phyloP scores from a whole-genome alignment of 2,888 invertebrate species.

The Dorcus hopei region DNA sequence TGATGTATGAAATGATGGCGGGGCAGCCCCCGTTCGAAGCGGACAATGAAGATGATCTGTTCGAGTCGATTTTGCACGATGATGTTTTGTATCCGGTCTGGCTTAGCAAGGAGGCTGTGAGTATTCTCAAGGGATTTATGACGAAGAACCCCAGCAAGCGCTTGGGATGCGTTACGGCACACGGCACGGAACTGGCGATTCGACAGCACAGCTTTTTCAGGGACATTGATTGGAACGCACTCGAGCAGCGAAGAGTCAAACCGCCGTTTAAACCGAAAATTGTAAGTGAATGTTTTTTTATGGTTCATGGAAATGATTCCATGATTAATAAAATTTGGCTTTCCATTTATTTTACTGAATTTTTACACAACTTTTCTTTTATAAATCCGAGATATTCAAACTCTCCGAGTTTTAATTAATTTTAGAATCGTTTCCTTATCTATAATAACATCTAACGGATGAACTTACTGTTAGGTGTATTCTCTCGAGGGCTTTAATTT shows the following conservation, averaged over 20 bases:
- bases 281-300: slow-evolving; percentile 59
- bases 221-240: slow-evolving; percentile 94
- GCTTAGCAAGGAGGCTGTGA: slow-evolving; percentile 87
- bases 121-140: slow-evolving; percentile 93
- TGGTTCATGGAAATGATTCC: not conserved
- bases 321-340: not conserved
- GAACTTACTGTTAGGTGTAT: no score
- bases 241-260: slow-evolving; percentile 85
- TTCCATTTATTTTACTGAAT: not conserved
- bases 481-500: no score
- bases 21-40: slow-evolving; percentile 99
- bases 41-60: slow-evolving; percentile 98
- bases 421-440: no score
- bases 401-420: no score
- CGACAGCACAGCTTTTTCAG: slow-evolving; percentile 88
- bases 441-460: no score
- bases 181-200: slow-evolving; percentile 81
- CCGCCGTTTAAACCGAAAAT: slow-evolving; percentile 99
- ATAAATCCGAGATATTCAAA: no score
- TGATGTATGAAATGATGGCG: slow-evolving; percentile 99
- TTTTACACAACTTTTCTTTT: no score
- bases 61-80: slow-evolving; percentile 97
- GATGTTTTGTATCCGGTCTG: slow-evolving; percentile 98
- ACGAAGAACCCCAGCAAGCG: slow-evolving; percentile 94
- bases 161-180: slow-evolving; percentile 79